These are phyloP conservation scores for Pseudotriccus pelzelni DNA, from an alignment of 2,797 vertebrate genomes.

Conservation along the genomic window DNA sequence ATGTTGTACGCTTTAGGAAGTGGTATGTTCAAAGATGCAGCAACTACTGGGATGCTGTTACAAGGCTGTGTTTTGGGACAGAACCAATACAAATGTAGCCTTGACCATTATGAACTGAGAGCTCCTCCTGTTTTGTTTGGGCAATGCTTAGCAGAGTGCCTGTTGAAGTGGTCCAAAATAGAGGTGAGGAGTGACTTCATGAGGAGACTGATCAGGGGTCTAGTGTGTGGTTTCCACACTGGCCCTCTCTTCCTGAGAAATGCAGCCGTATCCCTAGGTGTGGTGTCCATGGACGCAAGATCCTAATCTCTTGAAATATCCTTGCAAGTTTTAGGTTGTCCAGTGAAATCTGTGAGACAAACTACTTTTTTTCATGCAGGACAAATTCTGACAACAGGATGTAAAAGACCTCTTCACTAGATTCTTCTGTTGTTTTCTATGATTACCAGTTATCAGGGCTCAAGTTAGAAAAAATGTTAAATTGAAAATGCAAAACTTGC, in stretches of 20 bases:
- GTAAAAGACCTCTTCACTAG: not conserved
- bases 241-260: not conserved
- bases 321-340: not conserved
- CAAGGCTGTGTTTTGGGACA: not conserved
- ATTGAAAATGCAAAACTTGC: not conserved
- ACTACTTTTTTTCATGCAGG: not conserved
- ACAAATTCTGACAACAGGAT: not conserved
- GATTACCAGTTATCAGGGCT: not conserved
- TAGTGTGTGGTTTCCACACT: not conserved
- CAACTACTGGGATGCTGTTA: not conserved
- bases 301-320: not conserved
- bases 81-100: not conserved
- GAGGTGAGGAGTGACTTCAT: not conserved
- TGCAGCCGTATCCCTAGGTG: fast-evolving
- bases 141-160: not conserved
- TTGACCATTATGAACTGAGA: not conserved
- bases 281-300: not conserved
- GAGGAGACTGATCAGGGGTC: not conserved
- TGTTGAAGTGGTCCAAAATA: not conserved
- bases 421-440: not conserved
- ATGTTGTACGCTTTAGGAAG: not conserved
- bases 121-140: not conserved
- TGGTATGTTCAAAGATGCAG: not conserved
- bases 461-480: not conserved
- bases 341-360: not conserved